Conservation (phyloP, 2,888 invertebrate genomes). For the Nymphalis polychloros region DNA sequence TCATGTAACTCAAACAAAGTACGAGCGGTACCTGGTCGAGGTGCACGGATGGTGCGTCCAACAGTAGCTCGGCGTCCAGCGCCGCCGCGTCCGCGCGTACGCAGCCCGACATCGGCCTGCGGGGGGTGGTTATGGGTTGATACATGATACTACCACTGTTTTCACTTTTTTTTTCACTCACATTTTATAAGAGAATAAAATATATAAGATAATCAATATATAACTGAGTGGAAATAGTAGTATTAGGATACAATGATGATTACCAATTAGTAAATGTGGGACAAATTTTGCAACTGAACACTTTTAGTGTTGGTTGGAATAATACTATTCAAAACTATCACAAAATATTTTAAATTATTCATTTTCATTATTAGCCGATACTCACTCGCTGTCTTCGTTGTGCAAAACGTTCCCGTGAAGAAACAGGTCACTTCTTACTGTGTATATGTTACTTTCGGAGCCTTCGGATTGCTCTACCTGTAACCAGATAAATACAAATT, state of each 20-base stretch:
- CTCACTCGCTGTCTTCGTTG: conserved; percentile 76
- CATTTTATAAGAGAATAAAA: neutral
- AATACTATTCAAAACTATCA: no score
- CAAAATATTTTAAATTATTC: no score
- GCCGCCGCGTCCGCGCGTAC: conserved; percentile 39
- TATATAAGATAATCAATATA: no score
- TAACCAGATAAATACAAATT: conserved; percentile 20
- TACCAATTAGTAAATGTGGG: no score
- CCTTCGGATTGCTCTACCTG: conserved; percentile 66
- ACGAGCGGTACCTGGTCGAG: conserved; percentile 65
- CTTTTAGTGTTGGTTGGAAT: no score
- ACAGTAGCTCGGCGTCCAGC: conserved; percentile 58
- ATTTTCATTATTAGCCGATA: conserved; percentile 30
- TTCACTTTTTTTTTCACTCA: neutral
- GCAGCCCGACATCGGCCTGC: conserved; percentile 41
- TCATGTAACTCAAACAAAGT: no score
- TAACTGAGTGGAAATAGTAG: neutral
- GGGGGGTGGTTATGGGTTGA: no score
- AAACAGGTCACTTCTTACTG: conserved; percentile 72
- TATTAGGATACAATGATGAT: neutral
- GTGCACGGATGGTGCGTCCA: conserved; percentile 69
- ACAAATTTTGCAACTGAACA: no score
- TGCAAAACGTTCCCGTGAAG: conserved; percentile 69
- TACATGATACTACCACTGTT: neutral
- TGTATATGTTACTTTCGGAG: conserved; percentile 65